A percentile compares a stretch with the other conserved stretches of the same genome.
phyloP scores from a whole-genome alignment of 1,140 invertebrate genomes.

The Pseudomyrmex concolor region DNA sequence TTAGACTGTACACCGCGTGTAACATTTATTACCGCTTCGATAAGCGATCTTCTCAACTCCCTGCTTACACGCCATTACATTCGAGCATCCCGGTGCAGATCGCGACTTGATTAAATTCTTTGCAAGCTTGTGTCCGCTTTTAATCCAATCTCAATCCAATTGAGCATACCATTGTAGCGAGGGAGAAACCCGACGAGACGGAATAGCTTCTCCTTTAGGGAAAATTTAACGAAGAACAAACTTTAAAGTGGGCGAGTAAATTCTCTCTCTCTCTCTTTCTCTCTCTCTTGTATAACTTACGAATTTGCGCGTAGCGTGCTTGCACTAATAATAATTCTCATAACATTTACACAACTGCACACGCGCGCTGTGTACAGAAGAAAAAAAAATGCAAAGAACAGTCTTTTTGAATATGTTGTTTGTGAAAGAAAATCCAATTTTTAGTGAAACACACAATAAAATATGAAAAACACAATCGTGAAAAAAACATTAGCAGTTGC shows the following conservation, averaged over 20 bases:
- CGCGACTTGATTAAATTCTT: conserved; percentile 52
- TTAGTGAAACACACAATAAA: too few species aligned
- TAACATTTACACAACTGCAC: not conserved
- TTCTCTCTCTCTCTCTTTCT: not conserved
- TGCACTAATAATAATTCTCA: conserved; percentile 8
- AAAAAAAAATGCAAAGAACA: not conserved
- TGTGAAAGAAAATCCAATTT: too few species aligned
- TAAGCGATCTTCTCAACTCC: conserved; percentile 7
- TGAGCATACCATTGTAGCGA: conserved; percentile 39
- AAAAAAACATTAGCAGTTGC: too few species aligned
- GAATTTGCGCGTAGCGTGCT: not conserved
- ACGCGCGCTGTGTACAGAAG: not conserved
- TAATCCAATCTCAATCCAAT: conserved; percentile 51
- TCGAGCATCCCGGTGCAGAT: conserved; percentile 17
- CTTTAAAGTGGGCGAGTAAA: conserved; percentile 11
- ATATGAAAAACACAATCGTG: too few species aligned
- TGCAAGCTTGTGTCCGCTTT: conserved; percentile 37
- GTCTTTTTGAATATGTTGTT: not conserved
- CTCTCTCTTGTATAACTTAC: not conserved
- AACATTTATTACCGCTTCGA: conserved; percentile 6
- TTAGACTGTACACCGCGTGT: not conserved
- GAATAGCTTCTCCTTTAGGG: conserved; percentile 29
- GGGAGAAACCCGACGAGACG: conserved; percentile 1
- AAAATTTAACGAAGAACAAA: conserved; percentile 23
- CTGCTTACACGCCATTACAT: conserved; percentile 16